Base-by-base conservation (phyloP, 2,888 invertebrate genomes). In the Brassicogethes aeneus region DNA sequence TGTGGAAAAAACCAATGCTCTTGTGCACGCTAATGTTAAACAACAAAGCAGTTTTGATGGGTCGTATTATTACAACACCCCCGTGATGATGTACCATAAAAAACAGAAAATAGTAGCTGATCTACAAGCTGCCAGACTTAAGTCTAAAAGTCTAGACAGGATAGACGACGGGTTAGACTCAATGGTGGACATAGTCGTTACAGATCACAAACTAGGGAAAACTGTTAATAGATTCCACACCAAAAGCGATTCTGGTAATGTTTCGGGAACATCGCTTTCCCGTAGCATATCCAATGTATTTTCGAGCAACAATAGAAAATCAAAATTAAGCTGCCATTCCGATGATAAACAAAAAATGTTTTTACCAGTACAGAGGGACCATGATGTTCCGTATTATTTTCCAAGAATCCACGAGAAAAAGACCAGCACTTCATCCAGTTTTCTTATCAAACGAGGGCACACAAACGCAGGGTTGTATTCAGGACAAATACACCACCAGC, bases 131-230 rank as follows among this genome's bases (percentile, higher is more conserved):
- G 45, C 53, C 2, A 52, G 53, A 39, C 44, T 52, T 2, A 66
- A 64, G 49, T 64, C 85, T 0, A 88, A 87, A 65, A 88, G 87
- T 50, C 65, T 88, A 36, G 87, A 89, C 50, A 74, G 86, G 42
- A 81, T 88, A 32, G 85, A 86, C 57, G 79, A 65, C 39, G 79
- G 84, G 13, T 62, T 86, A 15, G 77, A 83, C 55, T 75, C 82
- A 0, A 78, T 84, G 74, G 79, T 83, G 1, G 79, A 82, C 54
- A 81, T 85, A 29, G 78, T 84, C 0, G 72, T 83, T 46, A 73
- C 79, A n/a, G 68, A 73, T 31, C 44, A 53, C 37, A 42, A 32
- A 17, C 16, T 44, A 15, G 17, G 13, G 8, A 30, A 35, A 43
- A 50, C 33, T 16, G 32, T 35, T 3, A 12, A 14, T 16, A 16